phyloP scores from a whole-genome alignment of 2,797 vertebrate species.

The Hippopotamyrus pictus region DNA sequence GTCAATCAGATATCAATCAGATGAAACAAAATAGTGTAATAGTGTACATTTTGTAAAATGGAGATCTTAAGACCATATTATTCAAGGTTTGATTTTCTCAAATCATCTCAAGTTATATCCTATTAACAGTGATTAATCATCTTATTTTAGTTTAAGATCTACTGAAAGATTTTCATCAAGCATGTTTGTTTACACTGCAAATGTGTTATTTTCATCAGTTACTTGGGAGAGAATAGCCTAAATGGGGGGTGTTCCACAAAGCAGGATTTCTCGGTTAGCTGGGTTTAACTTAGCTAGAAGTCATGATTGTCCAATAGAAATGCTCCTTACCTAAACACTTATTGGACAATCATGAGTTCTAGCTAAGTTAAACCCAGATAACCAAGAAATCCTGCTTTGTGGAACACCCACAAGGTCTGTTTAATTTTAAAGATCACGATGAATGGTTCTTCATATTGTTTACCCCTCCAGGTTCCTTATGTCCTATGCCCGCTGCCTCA shows the following conservation, averaged over 20 bases:
- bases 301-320: too few species aligned
- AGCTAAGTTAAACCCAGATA: too few species aligned
- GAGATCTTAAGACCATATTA: neutral
- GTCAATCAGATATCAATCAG: conserved; percentile 65
- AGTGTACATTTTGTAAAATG: neutral
- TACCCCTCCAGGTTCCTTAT: conserved; percentile 54
- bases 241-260: too few species aligned
- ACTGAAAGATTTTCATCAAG: neutral
- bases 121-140: neutral
- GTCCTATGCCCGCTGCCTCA: conserved; percentile 42
- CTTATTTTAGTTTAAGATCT: neutral
- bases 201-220: neutral
- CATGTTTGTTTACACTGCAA: neutral
- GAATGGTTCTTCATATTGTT: neutral
- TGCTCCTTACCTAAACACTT: too few species aligned
- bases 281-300: too few species aligned
- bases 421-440: neutral
- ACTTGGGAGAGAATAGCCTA: neutral
- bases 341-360: too few species aligned
- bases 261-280: too few species aligned
- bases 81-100: neutral
- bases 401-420: neutral
- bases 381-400: too few species aligned
- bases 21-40: conserved; percentile 50
- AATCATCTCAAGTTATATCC: neutral